Conservation (phyloP, 2,113 vertebrate species). For the Rhinogobius similis region DNA sequence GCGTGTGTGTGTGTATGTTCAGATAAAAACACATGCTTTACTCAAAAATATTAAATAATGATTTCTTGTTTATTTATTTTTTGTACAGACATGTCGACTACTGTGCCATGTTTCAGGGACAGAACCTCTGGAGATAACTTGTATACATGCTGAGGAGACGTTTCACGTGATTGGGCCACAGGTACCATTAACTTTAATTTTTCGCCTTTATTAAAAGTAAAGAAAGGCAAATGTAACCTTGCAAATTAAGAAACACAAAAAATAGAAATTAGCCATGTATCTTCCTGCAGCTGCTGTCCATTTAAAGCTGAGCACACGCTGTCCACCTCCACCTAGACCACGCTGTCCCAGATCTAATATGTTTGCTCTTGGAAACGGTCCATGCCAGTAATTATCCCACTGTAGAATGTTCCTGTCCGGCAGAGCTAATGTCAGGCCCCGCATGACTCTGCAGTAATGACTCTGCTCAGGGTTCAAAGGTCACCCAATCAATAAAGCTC, state of each 20-base stretch:
- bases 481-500: slow-evolving; percentile 67
- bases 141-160: slow-evolving; percentile 94
- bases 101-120: slow-evolving; percentile 94
- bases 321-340: slow-evolving; percentile 32
- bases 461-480: slow-evolving; percentile 64
- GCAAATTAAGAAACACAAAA: background rate
- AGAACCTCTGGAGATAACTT: slow-evolving; percentile 96
- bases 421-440: slow-evolving; percentile 60
- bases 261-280: slow-evolving; percentile 28
- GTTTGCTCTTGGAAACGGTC: slow-evolving; percentile 63
- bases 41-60: background rate
- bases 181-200: slow-evolving; percentile 73
- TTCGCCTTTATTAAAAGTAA: background rate
- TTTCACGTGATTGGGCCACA: slow-evolving; percentile 97
- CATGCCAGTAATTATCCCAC: slow-evolving; percentile 66
- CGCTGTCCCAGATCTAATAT: slow-evolving; percentile 57
- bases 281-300: slow-evolving; percentile 23
- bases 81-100: slow-evolving; percentile 85
- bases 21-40: too few relatives aligned
- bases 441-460: slow-evolving; percentile 66
- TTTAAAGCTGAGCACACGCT: slow-evolving; percentile 28
- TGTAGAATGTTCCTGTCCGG: slow-evolving; percentile 57
- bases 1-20: too few relatives aligned
- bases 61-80: background rate
- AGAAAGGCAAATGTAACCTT: background rate